Evolutionary conservation across 2,113 vertebrate genomes (phyloP).

Genomic region (Neoarius graeffei): DNA sequence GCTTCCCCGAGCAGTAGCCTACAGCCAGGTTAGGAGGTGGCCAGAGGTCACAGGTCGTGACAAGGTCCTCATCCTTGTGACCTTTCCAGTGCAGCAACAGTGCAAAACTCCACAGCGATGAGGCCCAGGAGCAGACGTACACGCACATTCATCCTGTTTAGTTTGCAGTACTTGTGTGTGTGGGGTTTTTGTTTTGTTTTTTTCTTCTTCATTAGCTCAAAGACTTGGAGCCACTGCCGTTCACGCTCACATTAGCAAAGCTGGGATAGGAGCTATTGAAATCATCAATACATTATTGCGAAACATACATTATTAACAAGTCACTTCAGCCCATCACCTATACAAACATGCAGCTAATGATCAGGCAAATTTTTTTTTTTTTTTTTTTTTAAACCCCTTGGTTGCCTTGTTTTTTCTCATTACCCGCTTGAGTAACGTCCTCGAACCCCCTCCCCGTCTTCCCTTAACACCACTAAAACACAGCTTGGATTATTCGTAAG

Average conservation of each 20-base stretch:
- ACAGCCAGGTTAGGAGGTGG: conserved; percentile 56
- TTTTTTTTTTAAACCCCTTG: background rate
- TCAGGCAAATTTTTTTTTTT: conserved; percentile 61
- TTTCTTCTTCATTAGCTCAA: conserved; percentile 54
- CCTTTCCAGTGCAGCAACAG: conserved; percentile 51
- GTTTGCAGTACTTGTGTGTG: conserved; percentile 56
- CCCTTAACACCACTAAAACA: conserved; percentile 56
- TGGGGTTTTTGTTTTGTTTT: background rate
- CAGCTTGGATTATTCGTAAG: conserved; percentile 64
- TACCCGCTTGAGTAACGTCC: conserved; percentile 70
- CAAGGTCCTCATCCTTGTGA: conserved; percentile 34
- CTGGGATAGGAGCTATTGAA: conserved; percentile 71
- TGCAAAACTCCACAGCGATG: conserved; percentile 46
- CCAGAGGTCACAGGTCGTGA: conserved; percentile 28
- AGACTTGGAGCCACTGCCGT: conserved; percentile 69
- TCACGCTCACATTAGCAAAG: conserved; percentile 74
- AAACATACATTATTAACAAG: conserved; percentile 81
- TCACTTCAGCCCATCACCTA: conserved; percentile 74
- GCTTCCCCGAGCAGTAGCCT: conserved; percentile 58
- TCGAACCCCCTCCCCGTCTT: conserved; percentile 61
- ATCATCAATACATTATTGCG: conserved; percentile 80
- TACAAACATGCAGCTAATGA: conserved; percentile 78
- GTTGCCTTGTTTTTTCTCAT: conserved; percentile 45
- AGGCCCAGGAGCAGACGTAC: conserved; percentile 12
- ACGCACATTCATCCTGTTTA: conserved; percentile 42